phyloP scores from a whole-genome alignment of 2,113 vertebrate genomes.

The Todiramphus saurophagus region DNA sequence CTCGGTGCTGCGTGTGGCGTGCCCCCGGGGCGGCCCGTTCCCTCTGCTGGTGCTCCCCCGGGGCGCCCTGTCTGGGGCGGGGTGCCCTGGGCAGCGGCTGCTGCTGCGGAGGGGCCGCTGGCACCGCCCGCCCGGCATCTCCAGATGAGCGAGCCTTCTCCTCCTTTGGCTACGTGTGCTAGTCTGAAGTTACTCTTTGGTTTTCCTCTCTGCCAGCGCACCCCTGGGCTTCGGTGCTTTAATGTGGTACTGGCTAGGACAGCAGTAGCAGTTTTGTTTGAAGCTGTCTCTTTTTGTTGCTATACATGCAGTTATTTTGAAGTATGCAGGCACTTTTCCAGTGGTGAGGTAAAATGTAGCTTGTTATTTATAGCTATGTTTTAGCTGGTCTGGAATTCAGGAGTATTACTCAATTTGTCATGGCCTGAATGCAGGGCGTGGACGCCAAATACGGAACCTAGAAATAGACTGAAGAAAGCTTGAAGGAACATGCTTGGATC shows the following conservation, averaged over 20 bases:
- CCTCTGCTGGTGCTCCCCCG: too few species aligned
- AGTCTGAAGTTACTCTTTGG: not conserved
- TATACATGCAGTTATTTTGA: not conserved
- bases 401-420: not conserved
- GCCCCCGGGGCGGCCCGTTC: accelerated
- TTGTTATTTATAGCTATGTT: slow-evolving; percentile 47
- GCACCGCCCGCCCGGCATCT: not conserved
- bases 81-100: not conserved
- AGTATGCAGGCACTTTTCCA: not conserved
- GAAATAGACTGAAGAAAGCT: not conserved
- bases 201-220: accelerated
- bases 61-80: not conserved
- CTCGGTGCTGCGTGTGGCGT: not conserved
- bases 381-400: not conserved
- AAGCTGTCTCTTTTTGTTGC: not conserved
- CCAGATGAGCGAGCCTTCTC: accelerated
- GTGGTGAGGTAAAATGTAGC: not conserved
- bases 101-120: not conserved
- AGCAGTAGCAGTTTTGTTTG: not conserved
- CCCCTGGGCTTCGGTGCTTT: not conserved
- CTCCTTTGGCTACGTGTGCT: not conserved
- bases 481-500: not conserved
- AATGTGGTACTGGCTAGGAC: not conserved
- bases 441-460: not conserved
- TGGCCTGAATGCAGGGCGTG: not conserved